Base-by-base conservation (phyloP, 1,140 invertebrate species). In the Manduca sexta region DNA sequence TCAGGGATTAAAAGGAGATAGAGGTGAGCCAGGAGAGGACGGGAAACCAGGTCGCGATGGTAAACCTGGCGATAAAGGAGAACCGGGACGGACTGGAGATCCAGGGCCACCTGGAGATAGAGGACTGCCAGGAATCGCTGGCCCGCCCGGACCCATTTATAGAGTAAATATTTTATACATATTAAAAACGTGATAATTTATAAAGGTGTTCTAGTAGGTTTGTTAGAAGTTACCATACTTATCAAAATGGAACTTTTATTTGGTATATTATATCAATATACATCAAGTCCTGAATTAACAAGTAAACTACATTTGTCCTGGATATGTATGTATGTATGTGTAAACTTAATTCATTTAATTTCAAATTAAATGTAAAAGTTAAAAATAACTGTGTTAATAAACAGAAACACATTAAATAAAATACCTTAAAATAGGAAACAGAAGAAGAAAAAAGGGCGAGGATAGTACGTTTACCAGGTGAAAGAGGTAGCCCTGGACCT, bases 11-110 rank as follows among this genome's bases (percentile, higher is more conserved):
- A 58, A 49, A 26, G 75, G 75, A 16, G 60, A 68, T 8, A 52
- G 7, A n/a, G 77, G 77, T 4, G 53, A 61, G 21, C 66, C 17
- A 18, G 65, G 65, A 6, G 41, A 52, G 2, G 52, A 49, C 18
- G 62, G 62, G 1, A 12, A 8, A 18, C 54, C 52, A 17, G 62
- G 62, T 7, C 15, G 8, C 14, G 29, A 51, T 30, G 60, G 60
- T 3, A 0, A 2, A 11, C 40, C 34, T 12, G 60, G 60, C 1
- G 7, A n/a, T 7, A 47, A 54, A 21, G 62, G 62, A 13, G 49
- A 51, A 29, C 44, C 52, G 13, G 62, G 61, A 1, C 12, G 8
- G 30, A 5, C 29, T 30, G 29, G 29, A 30, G 5, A 13, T 5
- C 45, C 18, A 8, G 60, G 60, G 11, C 33, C 41, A 13, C 34